Conservation (phyloP, 2,797 vertebrate genomes). For the Mormyrops attenuatus region DNA sequence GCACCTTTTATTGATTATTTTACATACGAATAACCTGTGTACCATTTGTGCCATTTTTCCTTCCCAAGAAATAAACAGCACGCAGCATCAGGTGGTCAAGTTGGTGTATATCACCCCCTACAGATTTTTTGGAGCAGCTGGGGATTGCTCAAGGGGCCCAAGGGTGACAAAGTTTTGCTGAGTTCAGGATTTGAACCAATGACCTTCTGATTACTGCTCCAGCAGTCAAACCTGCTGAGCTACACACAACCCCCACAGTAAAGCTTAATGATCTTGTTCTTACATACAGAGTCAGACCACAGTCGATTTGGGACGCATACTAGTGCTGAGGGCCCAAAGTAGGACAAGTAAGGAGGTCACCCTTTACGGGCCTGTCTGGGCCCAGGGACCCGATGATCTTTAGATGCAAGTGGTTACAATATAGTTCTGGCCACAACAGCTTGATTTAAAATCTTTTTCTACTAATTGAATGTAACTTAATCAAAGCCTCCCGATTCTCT, state of each 20-base stretch:
- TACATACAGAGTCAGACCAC: neutral
- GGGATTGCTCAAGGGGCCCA: neutral
- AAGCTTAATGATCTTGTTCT: neutral
- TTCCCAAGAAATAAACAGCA: slow-evolving; percentile 8
- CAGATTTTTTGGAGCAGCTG: neutral
- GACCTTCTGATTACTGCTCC: neutral
- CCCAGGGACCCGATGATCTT: neutral
- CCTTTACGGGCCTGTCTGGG: neutral
- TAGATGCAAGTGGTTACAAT: neutral
- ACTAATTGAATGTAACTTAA: neutral
- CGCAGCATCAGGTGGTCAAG: slow-evolving; percentile 10
- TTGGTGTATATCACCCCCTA: neutral
- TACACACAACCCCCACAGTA: neutral
- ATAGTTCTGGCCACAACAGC: neutral
- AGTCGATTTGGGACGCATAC: neutral
- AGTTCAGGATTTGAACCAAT: neutral
- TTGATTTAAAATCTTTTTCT: neutral
- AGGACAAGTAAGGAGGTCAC: neutral
- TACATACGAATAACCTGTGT: slow-evolving; percentile 46
- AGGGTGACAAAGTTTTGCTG: neutral
- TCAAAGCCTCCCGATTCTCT: neutral
- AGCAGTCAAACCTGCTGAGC: neutral
- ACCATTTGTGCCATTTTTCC: neutral
- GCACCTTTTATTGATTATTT: slow-evolving; percentile 44
- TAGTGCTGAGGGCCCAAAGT: neutral